phyloP scores from a whole-genome alignment of 2,888 invertebrate genomes.

The Tuberolachnus salignus region DNA sequence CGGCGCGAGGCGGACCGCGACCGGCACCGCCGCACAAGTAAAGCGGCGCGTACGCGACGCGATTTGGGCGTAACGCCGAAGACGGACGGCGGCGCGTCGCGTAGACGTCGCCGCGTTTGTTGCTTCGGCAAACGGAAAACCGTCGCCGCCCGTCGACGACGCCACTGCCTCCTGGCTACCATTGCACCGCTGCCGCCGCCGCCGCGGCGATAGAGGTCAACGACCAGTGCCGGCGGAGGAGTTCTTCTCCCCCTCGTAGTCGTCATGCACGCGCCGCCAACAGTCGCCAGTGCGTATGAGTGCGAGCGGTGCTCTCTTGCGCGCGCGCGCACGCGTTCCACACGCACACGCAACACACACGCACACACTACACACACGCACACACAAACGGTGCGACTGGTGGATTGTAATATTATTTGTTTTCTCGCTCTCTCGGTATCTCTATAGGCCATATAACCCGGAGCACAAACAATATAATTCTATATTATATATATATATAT shows the following conservation, averaged over 20 bases:
- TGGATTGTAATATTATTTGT: neutral
- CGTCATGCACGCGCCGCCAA: constrained; percentile 32
- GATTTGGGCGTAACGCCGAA: neutral
- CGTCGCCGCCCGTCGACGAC: constrained; percentile 13
- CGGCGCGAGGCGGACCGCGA: neutral
- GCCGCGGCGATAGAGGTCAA: constrained; percentile 47
- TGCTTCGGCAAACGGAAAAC: constrained; percentile 48
- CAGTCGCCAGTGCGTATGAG: neutral
- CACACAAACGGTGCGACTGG: neutral
- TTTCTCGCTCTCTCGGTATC: neutral
- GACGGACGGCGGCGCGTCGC: neutral
- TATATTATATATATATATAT: too few relatives aligned
- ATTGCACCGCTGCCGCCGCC: neutral
- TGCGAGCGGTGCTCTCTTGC: neutral
- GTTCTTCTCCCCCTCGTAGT: constrained; percentile 35
- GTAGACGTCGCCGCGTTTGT: constrained; percentile 18
- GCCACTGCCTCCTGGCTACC: neutral
- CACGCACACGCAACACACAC: too few relatives aligned
- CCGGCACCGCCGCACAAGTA: too few relatives aligned
- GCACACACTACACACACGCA: too few relatives aligned
- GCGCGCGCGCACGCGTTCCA: neutral
- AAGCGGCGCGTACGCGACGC: too few relatives aligned
- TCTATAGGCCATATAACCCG: too few relatives aligned
- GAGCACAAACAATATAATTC: too few relatives aligned
- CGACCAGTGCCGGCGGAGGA: constrained; percentile 44